A percentile compares a stretch with the other conserved stretches of the same genome.
phyloP scores from a whole-genome alignment of 1,140 invertebrate species.

The Akabosia matsudoensis region DNA sequence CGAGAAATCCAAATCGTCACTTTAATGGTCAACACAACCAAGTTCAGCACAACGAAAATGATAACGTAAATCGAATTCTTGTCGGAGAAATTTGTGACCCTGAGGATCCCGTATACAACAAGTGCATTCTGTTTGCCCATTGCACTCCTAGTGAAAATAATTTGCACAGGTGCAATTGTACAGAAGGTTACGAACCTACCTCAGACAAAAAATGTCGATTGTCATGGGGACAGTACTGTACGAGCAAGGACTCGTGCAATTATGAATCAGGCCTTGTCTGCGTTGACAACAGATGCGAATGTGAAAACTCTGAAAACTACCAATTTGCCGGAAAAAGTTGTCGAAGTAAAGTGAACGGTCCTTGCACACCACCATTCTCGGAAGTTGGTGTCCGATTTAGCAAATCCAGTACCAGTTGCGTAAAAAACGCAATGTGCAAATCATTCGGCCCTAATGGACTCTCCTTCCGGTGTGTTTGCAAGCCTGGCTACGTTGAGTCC shows the following conservation, averaged over 20 bases:
- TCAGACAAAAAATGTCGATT: neutral
- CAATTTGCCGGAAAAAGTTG: neutral
- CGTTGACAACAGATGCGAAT: conserved; percentile 14
- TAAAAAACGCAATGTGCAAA: conserved; percentile 7
- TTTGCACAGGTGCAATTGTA: conserved; percentile 9
- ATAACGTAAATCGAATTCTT: neutral
- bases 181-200: neutral
- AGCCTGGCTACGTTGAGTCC: neutral
- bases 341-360: neutral
- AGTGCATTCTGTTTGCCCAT: neutral
- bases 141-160: neutral
- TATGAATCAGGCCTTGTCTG: neutral
- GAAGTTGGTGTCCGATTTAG: neutral
- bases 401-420: neutral
- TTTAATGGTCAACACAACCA: neutral
- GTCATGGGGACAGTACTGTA: conserved; percentile 15
- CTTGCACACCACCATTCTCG: neutral
- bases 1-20: neutral
- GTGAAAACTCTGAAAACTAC: conserved; percentile 14
- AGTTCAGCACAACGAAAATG: neutral
- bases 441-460: conserved; percentile 10
- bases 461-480: conserved; percentile 14
- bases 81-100: conserved; percentile 22
- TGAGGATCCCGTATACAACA: conserved; percentile 8
- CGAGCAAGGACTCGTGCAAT: conserved; percentile 16